Base-by-base conservation (phyloP, 2,797 vertebrate genomes). In the Lacerta agilis region DNA sequence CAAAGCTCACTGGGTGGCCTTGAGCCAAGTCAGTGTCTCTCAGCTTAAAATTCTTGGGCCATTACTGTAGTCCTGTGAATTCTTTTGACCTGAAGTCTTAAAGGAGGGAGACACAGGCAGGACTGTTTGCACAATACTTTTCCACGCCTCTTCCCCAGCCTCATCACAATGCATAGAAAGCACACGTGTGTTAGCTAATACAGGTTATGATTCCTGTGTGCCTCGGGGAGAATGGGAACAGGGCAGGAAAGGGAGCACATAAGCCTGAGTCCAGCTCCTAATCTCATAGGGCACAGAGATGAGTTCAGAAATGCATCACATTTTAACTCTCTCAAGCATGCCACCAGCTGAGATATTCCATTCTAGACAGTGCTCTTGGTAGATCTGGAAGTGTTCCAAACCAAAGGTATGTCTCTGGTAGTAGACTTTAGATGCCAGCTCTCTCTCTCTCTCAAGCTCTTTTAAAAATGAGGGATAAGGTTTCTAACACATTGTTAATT, bases 401-500 rank as follows among this genome's bases (percentile, higher is more conserved):
- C 18, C 55, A 82, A 82, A 36, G 41, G 33, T 61, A 27, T 7
- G 18, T 55, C n/a, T 75, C 67, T 83, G 41, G 71, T 45, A 75
- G 58, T 25, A 73, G 38, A 43, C 4, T 41, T 67, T 86, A 67
- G 58, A 13, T 79, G 76, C 33, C n/a, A 29, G 4, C 9, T 49
- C 11, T 49, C 49, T 55, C 49, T 55, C 13, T 55, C 36, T 64
- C 33, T 9, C 45, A 1, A 1, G 2, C 17, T 27, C 45, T 58
- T 2, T 78, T 25, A 9, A 27, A 61, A 77, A 36, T 11, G 25
- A 58, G 25, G 49, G 10, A 81, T 81, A 61, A 33, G 69, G 27
- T 43, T 43, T 17, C 79, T 81, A 87, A 64, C 17, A 81, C 27
- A 43, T 25, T 80, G 66, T 75, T 91, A 66, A 83, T 86, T 86